A percentile compares a stretch with the other conserved stretches of the same genome.
Conservation (phyloP, 2,113 vertebrate genomes). For the Nothocercus julius region DNA sequence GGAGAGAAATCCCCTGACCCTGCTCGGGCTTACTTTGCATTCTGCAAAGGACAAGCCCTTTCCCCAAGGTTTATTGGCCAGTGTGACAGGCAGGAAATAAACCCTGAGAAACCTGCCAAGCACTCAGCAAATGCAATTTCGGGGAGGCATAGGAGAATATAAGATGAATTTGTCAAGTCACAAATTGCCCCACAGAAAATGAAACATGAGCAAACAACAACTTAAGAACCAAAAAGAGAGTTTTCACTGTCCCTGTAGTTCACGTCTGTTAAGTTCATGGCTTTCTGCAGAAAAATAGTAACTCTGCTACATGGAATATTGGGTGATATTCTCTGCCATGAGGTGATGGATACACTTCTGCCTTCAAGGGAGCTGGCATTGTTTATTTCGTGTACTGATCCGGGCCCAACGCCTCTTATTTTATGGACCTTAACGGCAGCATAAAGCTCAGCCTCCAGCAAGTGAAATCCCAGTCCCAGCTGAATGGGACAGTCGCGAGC, state of each 20-base stretch:
- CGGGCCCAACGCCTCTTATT: neutral
- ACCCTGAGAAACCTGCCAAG: conserved; percentile 3
- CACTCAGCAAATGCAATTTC: neutral
- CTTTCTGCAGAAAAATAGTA: neutral
- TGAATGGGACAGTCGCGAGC: neutral
- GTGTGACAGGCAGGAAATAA: conserved; percentile 27
- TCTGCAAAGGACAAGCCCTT: conserved; percentile 23
- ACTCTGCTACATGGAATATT: neutral
- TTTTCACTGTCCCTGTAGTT: rapidly evolving
- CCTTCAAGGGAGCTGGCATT: neutral
- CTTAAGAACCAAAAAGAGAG: neutral
- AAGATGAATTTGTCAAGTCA: neutral
- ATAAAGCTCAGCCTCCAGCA: neutral
- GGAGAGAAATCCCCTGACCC: conserved; percentile 35
- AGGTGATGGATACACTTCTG: neutral
- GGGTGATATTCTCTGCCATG: neutral
- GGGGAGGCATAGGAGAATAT: neutral
- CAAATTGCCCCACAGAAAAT: neutral
- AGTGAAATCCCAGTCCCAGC: neutral
- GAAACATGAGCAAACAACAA: neutral
- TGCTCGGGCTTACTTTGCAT: conserved; percentile 51
- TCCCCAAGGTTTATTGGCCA: conserved; percentile 11
- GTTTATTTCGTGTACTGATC: neutral
- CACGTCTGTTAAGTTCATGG: neutral
- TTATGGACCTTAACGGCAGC: neutral